A percentile compares a stretch with the other conserved stretches of the same genome.
Conservation (phyloP, 1,140 invertebrate species). For the Streblospio benedicti region DNA sequence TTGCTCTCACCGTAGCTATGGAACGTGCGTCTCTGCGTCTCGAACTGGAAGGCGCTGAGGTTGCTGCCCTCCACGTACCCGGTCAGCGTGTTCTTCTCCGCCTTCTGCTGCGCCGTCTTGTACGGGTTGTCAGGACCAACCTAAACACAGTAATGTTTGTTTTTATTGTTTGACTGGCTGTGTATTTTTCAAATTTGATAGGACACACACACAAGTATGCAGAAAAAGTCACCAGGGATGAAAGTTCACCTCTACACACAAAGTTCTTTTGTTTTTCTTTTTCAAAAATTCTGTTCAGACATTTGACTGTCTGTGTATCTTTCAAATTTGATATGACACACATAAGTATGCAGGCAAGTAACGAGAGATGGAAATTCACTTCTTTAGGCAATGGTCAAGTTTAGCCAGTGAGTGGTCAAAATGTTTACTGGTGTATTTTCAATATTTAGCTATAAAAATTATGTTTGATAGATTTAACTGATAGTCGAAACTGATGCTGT, state of each 20-base stretch:
- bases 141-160: slow-evolving; percentile 19
- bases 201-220: too few species aligned
- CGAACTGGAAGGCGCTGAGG: slow-evolving; percentile 95
- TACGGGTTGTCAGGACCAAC: slow-evolving; percentile 85
- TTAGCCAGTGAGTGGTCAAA: slow-evolving; percentile 2
- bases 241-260: background rate
- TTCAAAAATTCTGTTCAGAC: background rate
- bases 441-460: background rate
- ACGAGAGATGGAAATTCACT: too few species aligned
- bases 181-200: slow-evolving; percentile 4
- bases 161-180: background rate
- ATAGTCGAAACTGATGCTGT: background rate
- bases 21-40: slow-evolving; percentile 93
- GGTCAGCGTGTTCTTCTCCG: slow-evolving; percentile 79
- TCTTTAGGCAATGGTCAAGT: too few species aligned
- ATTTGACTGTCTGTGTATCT: background rate
- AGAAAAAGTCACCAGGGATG: background rate
- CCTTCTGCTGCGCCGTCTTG: slow-evolving; percentile 76
- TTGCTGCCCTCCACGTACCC: slow-evolving; percentile 92
- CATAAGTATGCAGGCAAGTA: too few species aligned
- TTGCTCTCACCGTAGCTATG: slow-evolving; percentile 68
- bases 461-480: too few species aligned
- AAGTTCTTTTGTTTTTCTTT: background rate
- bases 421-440: background rate
- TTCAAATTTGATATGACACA: background rate